Evolutionary conservation across 2,888 invertebrate genomes (phyloP), one percentile per base, ranked within the genome.

Genomic region (Mesorhabditis belari): DNA sequence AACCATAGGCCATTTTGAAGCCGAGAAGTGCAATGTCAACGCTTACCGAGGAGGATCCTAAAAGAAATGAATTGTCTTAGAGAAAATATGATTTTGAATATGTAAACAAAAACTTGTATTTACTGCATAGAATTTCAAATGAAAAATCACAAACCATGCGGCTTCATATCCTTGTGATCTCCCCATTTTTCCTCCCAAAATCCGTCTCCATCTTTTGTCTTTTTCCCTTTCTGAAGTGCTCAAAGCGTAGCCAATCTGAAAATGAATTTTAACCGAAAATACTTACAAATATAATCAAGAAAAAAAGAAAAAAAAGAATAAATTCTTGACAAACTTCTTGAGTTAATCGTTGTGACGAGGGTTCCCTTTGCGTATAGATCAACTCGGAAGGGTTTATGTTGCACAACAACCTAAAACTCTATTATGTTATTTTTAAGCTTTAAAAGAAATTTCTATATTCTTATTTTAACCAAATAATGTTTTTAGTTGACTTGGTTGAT

Each of bases 131-230:
- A 52, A 21, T n/a, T n/a, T n/a, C 12, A 12, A 12, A 6, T 27
- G 21, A 50, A n/a, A 25, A 26, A 24, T 4, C 25, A 44, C 60
- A 64, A 70, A 84, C 84, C 96, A 70, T 88, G 85, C 0, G 94
- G 94, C 81, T 95, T 96, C 60, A 88, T 87, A 83, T 98, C 98
- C 71, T 90, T 90, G 81, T 93, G 92, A 0, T 89, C 88, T 81
- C 93, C 92, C 84, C 91, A 98, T 77, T 90, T 90, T 82, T 98
- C 96, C 74, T 92, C 89, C 92, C 92, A 92, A 19, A 89, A 86
- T 2, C 90, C 90, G 12, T 91, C 87, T n/a, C 80, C 77, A 25
- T 75, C 67, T 28, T 69, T 67, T 6, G 64, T 29, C 9, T 70
- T 53, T 3, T 65, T 44, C 66, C 63, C 52, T 74, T 74, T 52